A percentile compares a stretch with the other conserved stretches of the same genome.
Evolutionary conservation across 2,797 vertebrate genomes (phyloP).

Genomic region (Parauchenoglanis ngamensis): DNA sequence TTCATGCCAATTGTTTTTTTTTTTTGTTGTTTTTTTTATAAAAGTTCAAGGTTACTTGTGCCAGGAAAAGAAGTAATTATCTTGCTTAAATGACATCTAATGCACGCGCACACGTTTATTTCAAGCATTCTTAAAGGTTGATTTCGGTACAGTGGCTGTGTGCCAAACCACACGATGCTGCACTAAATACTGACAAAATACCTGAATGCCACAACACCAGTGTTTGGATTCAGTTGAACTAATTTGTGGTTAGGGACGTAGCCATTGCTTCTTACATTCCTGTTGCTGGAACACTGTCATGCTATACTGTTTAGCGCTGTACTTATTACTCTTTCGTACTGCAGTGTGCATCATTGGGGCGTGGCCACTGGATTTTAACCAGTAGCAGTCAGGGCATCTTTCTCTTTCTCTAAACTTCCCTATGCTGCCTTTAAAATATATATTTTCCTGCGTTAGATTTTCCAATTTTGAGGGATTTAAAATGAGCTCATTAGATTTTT

Average conservation of each 20-base stretch:
- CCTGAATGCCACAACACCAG: not conserved
- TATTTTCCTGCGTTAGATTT: no score
- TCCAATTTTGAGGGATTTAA: not conserved
- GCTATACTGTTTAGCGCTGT: not conserved
- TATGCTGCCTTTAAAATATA: no score
- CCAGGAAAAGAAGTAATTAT: slow-evolving; percentile 10
- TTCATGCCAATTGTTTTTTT: slow-evolving; percentile 44
- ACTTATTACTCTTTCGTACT: not conserved
- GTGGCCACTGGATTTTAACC: not conserved
- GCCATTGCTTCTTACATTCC: not conserved
- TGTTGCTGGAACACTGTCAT: not conserved
- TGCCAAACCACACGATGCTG: not conserved
- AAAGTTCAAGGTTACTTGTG: slow-evolving; percentile 3
- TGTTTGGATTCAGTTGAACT: not conserved
- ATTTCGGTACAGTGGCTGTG: not conserved
- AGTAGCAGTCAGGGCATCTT: no score
- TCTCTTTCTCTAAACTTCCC: no score
- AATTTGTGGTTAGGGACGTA: not conserved
- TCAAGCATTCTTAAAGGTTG: not conserved
- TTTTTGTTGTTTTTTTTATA: not conserved
- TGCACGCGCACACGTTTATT: not conserved
- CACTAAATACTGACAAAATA: not conserved
- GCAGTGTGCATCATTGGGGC: not conserved
- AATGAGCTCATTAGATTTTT: not conserved
- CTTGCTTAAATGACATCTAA: not conserved